Evolutionary conservation across 2,797 vertebrate genomes (phyloP), one percentile per base, ranked within the genome.

Genomic region (Pseudotriccus pelzelni): DNA sequence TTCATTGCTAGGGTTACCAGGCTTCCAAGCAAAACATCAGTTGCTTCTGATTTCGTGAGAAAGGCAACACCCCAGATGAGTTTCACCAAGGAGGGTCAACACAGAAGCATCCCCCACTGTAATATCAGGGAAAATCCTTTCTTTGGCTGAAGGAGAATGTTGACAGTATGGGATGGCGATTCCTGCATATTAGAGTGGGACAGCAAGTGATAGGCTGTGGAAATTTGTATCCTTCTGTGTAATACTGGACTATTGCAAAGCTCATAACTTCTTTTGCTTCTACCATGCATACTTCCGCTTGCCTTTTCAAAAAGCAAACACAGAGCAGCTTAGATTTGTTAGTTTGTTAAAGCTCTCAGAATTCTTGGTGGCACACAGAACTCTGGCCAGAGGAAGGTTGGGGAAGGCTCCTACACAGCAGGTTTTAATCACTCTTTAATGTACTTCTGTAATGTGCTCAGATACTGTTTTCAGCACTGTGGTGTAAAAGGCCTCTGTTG

Each of bases 131-230:
- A 12, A 90, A 58, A 41, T 66, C 10, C 37, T 37, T 37, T 37
- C 27, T 87, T 93, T 84, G 50, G 14, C 76, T 75, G 37, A 64
- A 86, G 70, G 34, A 60, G 16, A 27, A 34, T 7, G 6, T 53
- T 75, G 47, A 36, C 7, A 30, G 7, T 43, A 6, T 34, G 43
- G 47, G 22, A 21, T 62, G 23, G n/a, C n/a, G 66, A 24, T 7
- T 55, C 9, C 8, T 50, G 1, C 43, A 50, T 53, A 19, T 15
- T 32, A 47, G 9, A 28, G 2, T 8, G 34, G 21, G 14, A 9
- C 32, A 74, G 37, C 18, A 18, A 0, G 0, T 23, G 37, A 7
- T 41, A 43, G 18, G 19, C 68, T 80, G 36, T 43, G 25, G 50
- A 39, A 67, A 30, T 58, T 28, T 4, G 1, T 19, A 12, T 30